phyloP scores from a whole-genome alignment of 2,113 vertebrate genomes.

The Chroicocephalus ridibundus region DNA sequence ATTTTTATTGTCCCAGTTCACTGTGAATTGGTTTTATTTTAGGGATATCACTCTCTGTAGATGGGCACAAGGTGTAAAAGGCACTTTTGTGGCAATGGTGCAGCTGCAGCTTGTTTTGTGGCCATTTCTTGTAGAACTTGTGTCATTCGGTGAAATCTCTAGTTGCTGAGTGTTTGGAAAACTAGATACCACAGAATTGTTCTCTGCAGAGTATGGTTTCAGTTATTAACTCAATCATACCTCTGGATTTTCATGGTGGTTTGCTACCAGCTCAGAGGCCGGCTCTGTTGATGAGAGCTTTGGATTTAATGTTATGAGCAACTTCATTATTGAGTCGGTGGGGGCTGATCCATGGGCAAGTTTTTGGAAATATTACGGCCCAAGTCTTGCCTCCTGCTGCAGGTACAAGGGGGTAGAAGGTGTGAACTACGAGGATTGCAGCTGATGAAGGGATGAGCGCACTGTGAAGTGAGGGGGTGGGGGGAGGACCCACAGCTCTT shows the following conservation, averaged over 20 bases:
- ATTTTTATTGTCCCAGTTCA: neutral
- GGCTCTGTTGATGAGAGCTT: accelerated
- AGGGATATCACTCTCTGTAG: accelerated
- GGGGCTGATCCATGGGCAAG: accelerated
- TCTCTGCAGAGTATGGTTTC: neutral
- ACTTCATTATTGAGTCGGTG: accelerated
- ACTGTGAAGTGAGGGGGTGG: no score
- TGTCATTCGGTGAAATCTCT: neutral
- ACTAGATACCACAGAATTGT: accelerated
- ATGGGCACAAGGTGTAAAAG: neutral
- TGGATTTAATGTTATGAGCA: neutral
- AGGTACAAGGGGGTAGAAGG: neutral
- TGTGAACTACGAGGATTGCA: accelerated
- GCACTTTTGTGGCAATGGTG: neutral
- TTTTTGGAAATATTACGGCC: neutral
- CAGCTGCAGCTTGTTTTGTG: neutral
- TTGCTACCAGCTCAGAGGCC: neutral
- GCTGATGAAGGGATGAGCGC: neutral
- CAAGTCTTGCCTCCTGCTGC: neutral
- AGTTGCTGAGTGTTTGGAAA: neutral
- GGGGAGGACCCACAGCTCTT: neutral
- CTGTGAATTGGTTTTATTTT: neutral
- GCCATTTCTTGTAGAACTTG: neutral
- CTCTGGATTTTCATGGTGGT: neutral
- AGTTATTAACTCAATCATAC: neutral